Conservation (phyloP, 2,797 vertebrate species). For the Acrossocheilus wenchowensis region DNA sequence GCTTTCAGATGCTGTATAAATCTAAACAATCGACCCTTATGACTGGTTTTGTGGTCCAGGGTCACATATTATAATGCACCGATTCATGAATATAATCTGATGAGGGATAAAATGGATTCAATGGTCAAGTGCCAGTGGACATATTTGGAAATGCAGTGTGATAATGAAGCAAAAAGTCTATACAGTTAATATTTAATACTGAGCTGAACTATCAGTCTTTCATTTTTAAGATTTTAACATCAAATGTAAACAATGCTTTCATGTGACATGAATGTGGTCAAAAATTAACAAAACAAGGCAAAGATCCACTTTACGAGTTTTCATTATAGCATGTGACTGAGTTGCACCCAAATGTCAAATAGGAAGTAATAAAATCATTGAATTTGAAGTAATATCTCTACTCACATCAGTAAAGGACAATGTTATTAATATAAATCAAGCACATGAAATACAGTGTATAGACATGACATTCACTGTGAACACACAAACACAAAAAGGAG, state of each 20-base stretch:
- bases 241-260: constrained; percentile 14
- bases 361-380: constrained; percentile 29
- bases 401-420: constrained; percentile 38
- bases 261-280: constrained; percentile 8
- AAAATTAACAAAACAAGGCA: background rate
- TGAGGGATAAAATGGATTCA: background rate
- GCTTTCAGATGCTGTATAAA: too few relatives aligned
- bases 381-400: constrained; percentile 32
- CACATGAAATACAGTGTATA: constrained; percentile 37
- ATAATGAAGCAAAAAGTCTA: background rate
- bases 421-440: constrained; percentile 46
- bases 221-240: background rate
- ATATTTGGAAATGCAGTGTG: constrained; percentile 18
- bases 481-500: constrained; percentile 21
- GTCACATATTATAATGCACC: background rate
- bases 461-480: constrained; percentile 49
- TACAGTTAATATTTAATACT: background rate
- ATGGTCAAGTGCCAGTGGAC: background rate
- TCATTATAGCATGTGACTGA: constrained; percentile 8
- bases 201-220: background rate
- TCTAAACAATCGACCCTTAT: background rate
- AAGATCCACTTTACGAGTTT: constrained; percentile 4
- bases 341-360: background rate
- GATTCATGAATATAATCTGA: background rate
- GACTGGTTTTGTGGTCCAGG: background rate